A percentile compares a stretch with the other conserved stretches of the same genome.
Conservation (phyloP, 2,797 vertebrate genomes). For the Ceyx erithaca region DNA sequence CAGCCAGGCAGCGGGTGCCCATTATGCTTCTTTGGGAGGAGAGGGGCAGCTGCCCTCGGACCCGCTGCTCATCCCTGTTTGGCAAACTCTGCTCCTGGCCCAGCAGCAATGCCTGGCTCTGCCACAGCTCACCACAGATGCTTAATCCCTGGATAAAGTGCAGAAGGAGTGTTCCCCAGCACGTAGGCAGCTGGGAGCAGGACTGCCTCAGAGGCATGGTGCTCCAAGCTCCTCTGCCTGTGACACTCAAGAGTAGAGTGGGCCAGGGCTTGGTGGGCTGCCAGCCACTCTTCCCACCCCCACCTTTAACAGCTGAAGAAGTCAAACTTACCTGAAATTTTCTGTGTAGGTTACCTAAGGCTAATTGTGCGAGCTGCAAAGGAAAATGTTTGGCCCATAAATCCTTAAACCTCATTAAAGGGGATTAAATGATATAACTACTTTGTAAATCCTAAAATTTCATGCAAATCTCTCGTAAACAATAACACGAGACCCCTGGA, state of each 20-base stretch:
- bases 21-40: neutral
- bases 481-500: neutral
- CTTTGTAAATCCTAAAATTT: constrained; percentile 55
- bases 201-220: accelerated
- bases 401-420: constrained; percentile 59
- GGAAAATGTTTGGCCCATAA: constrained; percentile 12
- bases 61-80: accelerated
- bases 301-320: neutral
- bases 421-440: constrained; percentile 50
- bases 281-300: neutral
- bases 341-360: constrained; percentile 34
- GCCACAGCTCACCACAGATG: neutral
- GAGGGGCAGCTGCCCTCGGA: neutral
- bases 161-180: neutral
- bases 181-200: neutral
- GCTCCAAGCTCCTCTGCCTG: neutral
- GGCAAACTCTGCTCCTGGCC: neutral
- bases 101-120: neutral
- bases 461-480: constrained; percentile 18
- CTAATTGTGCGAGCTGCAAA: constrained; percentile 24
- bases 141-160: neutral
- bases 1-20: accelerated
- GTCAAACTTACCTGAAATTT: constrained; percentile 1
- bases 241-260: accelerated
- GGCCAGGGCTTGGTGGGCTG: accelerated